A percentile compares a stretch with the other conserved stretches of the same genome.
Evolutionary conservation across 2,113 vertebrate species (phyloP).

Genomic region (Nasalis larvatus): DNA sequence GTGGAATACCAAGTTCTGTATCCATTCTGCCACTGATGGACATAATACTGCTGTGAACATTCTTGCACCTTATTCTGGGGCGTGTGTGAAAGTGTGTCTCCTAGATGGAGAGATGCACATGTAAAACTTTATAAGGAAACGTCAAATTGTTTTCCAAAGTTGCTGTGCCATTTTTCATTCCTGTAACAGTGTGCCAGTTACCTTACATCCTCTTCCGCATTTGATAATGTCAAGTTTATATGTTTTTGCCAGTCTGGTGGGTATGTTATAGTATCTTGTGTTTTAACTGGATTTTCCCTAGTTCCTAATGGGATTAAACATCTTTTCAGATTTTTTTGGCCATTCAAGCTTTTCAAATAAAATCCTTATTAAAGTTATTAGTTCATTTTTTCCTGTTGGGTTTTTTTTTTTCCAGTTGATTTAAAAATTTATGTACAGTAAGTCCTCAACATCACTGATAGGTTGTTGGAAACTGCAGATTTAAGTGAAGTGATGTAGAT

Average conservation of each 20-base stretch:
- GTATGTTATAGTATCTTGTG: background rate
- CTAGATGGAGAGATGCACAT: background rate
- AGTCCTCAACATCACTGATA: background rate
- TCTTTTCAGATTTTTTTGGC: background rate
- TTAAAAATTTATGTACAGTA: background rate
- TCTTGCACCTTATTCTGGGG: background rate
- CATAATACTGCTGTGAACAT: background rate
- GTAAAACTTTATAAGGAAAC: background rate
- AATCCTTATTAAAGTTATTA: background rate
- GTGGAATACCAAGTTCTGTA: background rate
- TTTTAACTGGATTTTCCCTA: background rate
- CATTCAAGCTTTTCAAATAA: background rate
- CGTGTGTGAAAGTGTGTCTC: background rate
- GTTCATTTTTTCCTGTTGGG: background rate
- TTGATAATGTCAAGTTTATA: background rate
- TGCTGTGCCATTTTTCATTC: background rate
- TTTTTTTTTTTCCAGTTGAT: background rate
- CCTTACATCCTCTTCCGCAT: background rate
- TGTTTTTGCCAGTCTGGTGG: background rate
- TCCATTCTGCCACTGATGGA: background rate
- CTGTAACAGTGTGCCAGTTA: background rate
- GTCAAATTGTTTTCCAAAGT: background rate
- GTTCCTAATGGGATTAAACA: background rate
- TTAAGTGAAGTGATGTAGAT: background rate
- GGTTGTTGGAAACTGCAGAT: background rate